phyloP scores from a whole-genome alignment of 1,140 invertebrate species.

The Sinonovacula constricta region DNA sequence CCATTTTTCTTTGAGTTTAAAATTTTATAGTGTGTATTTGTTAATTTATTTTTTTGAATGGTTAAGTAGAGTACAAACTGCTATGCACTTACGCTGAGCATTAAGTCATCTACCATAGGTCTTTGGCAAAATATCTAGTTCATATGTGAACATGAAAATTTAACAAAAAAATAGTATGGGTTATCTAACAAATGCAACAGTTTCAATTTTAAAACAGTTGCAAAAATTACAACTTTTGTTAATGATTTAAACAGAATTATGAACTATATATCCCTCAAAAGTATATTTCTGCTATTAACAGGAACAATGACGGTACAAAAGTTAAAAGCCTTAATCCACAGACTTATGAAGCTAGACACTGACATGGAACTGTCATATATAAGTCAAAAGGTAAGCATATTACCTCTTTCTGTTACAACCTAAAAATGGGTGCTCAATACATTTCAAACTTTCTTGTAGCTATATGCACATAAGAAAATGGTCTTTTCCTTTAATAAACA shows the following conservation, averaged over 20 bases:
- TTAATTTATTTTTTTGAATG: not conserved
- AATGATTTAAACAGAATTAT: conserved; percentile 75
- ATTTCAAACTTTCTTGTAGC: no score
- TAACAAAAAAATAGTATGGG: no score
- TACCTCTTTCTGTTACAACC: no score
- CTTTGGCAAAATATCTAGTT: no score
- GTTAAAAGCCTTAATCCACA: conserved; percentile 85
- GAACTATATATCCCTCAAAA: not conserved
- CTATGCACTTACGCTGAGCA: no score
- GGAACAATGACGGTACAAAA: conserved; percentile 90
- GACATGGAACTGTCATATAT: conserved; percentile 81
- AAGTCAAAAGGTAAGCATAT: conserved; percentile 80
- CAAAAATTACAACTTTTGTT: not conserved
- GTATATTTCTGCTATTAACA: conserved; percentile 78
- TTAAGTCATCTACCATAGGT: no score
- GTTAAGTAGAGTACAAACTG: not conserved
- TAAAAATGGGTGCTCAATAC: no score
- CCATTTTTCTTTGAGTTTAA: not conserved
- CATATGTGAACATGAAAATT: no score
- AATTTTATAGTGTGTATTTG: not conserved
- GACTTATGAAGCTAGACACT: conserved; percentile 83
- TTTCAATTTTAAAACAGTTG: not conserved
- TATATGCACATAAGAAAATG: no score
- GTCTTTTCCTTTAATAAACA: no score
- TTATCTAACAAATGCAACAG: not conserved